Percentiles rank a stretch among this genome's conserved stretches.
These are phyloP conservation scores for Cryptoprocta ferox DNA, from an alignment of 2,797 vertebrate genomes.

Conservation along the genomic window DNA sequence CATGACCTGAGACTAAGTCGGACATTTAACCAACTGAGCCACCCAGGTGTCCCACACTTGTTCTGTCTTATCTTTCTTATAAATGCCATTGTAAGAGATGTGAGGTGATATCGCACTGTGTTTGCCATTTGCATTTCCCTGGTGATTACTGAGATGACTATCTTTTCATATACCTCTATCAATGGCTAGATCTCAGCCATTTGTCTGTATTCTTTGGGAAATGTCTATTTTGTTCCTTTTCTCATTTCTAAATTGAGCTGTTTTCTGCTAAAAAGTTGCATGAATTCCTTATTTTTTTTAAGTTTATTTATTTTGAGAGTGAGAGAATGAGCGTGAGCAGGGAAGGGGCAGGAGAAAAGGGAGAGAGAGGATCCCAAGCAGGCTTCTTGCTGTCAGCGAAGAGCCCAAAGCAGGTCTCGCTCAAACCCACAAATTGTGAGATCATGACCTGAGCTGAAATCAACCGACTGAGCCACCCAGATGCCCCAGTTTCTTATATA, in stretches of 20 bases:
- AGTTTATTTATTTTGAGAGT: too few species aligned
- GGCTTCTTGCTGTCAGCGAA: too few species aligned
- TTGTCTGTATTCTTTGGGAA: neutral
- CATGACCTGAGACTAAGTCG: too few species aligned
- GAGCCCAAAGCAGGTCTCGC: too few species aligned
- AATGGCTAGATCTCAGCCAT: neutral
- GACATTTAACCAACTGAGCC: too few species aligned
- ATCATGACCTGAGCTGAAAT: too few species aligned
- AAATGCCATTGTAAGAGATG: neutral
- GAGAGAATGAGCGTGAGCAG: too few species aligned
- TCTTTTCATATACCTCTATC: neutral
- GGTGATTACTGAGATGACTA: neutral
- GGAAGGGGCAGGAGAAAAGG: too few species aligned
- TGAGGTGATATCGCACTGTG: neutral
- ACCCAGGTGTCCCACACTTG: too few species aligned
- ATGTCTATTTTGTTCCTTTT: neutral
- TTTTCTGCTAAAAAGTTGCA: neutral
- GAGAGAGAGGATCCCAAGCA: too few species aligned
- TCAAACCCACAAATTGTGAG: too few species aligned
- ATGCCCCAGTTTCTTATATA: neutral
- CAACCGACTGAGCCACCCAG: too few species aligned
- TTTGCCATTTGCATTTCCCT: neutral
- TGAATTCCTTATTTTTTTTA: neutral
- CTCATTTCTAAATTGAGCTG: neutral
- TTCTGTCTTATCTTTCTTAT: neutral